phyloP scores from a whole-genome alignment of 2,888 invertebrate species.

The Zele albiditarsus region DNA sequence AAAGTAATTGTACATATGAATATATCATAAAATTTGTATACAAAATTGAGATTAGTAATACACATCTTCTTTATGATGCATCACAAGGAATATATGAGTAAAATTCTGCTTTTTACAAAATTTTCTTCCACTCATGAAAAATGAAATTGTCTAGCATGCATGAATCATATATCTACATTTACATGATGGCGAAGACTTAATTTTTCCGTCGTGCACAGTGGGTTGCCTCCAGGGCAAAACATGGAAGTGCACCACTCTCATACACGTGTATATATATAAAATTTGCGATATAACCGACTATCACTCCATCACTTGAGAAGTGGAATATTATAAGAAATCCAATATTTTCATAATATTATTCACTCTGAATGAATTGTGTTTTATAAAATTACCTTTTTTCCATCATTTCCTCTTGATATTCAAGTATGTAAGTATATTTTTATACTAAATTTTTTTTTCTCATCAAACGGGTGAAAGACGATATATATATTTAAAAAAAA shows the following conservation, averaged over 20 bases:
- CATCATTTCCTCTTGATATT: too few relatives aligned
- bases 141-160: constrained; percentile 40
- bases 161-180: background rate
- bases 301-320: background rate
- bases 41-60: too few relatives aligned
- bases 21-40: too few relatives aligned
- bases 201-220: constrained; percentile 45
- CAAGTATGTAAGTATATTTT: too few relatives aligned
- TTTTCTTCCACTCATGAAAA: background rate
- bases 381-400: too few relatives aligned
- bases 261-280: background rate
- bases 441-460: background rate
- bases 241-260: background rate
- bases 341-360: too few relatives aligned
- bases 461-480: background rate
- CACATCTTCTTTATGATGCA: too few relatives aligned
- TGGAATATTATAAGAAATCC: background rate
- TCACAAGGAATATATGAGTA: too few relatives aligned
- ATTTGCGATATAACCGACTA: background rate
- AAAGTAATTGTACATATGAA: constrained; percentile 2
- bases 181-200: constrained; percentile 44
- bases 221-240: constrained; percentile 12
- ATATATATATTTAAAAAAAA: background rate
- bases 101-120: too few relatives aligned
- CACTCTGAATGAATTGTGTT: too few relatives aligned